Conservation (phyloP, 2,888 invertebrate species). For the Mythimna albipuncta region DNA sequence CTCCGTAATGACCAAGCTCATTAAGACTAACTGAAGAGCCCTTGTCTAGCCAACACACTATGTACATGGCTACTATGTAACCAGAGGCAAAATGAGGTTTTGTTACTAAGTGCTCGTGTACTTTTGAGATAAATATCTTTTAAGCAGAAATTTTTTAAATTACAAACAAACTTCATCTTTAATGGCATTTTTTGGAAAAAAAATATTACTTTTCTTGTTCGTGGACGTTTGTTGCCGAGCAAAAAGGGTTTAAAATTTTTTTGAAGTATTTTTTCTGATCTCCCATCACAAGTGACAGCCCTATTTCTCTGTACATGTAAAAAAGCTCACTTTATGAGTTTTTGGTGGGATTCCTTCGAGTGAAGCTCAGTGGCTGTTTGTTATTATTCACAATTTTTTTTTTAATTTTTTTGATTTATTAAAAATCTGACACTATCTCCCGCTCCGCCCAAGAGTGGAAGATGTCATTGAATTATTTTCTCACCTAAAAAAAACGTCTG, state of each 20-base stretch:
- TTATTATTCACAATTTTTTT: too few species aligned
- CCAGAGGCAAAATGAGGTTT: conserved; percentile 53
- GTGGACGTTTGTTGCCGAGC: not conserved
- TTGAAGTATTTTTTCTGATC: not conserved
- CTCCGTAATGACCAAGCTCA: conserved; percentile 77
- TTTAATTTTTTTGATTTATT: too few species aligned
- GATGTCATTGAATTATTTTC: too few species aligned
- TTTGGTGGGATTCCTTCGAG: too few species aligned
- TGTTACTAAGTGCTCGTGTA: conserved; percentile 33
- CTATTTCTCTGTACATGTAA: not conserved
- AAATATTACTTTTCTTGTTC: not conserved
- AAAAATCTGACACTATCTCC: too few species aligned
- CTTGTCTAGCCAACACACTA: conserved; percentile 58
- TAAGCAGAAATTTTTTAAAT: not conserved
- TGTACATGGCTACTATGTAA: conserved; percentile 55
- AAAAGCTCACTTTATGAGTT: too few species aligned
- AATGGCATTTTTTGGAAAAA: not conserved
- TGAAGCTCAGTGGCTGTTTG: too few species aligned
- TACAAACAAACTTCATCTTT: not conserved
- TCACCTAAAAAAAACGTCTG: too few species aligned
- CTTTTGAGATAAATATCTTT: conserved; percentile 40
- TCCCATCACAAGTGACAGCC: conserved; percentile 4
- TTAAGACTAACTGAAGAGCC: conserved; percentile 73
- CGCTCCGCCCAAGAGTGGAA: too few species aligned
- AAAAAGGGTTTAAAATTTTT: not conserved